Evolutionary conservation across 2,113 vertebrate species (phyloP).

Genomic region (Gymnogyps californianus): DNA sequence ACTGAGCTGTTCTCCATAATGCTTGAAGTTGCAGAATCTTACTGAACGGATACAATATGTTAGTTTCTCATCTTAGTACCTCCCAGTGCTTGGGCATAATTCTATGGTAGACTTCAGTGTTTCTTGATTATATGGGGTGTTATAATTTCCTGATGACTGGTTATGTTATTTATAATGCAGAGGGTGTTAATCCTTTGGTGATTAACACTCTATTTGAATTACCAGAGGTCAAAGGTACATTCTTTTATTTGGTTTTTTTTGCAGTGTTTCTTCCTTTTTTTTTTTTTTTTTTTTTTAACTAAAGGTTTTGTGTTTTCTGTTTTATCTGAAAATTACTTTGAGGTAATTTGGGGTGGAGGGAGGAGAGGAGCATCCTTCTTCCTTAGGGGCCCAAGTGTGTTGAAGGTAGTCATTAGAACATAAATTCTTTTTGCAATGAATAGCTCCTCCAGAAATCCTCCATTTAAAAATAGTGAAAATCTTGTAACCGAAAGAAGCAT

Average conservation of each 20-base stretch:
- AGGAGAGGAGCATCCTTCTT: not conserved
- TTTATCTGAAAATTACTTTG: not conserved
- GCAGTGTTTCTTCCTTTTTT: not conserved
- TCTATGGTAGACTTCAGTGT: not conserved
- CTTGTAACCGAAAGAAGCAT: not conserved
- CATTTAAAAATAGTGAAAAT: not conserved
- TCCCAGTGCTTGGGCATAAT: not conserved
- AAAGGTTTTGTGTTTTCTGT: not conserved
- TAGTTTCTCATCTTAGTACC: not conserved
- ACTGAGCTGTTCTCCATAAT: not conserved
- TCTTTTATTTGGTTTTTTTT: not conserved
- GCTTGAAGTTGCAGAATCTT: not conserved
- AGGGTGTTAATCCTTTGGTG: conserved; percentile 50
- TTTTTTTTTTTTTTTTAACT: not conserved
- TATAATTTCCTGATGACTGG: conserved; percentile 34
- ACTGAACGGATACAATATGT: not conserved
- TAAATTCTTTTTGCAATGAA: not conserved
- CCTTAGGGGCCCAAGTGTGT: not conserved
- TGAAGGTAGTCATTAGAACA: not conserved
- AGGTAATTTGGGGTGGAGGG: not conserved
- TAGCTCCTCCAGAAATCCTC: not conserved
- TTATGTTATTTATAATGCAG: conserved; percentile 49
- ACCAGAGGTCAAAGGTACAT: conserved; percentile 16
- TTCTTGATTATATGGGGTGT: conserved; percentile 21
- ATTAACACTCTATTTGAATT: conserved; percentile 35